Evolutionary conservation across 2,797 vertebrate species (phyloP), one percentile per base, ranked within the genome.

Genomic region (Numenius phaeopus): DNA sequence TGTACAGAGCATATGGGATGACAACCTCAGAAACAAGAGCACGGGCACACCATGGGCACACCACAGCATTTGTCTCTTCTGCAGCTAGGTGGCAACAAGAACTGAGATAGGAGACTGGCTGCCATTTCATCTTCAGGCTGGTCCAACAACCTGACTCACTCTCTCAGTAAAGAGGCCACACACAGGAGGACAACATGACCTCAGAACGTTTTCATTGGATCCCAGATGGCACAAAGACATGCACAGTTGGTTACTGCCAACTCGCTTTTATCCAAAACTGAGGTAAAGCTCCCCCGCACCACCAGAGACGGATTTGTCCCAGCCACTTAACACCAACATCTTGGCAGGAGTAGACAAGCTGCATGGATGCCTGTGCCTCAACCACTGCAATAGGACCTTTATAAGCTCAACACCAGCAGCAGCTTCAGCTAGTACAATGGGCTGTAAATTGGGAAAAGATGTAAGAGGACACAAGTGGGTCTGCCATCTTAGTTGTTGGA

Each of bases 81-180:
- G 39, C 86, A 95, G 59, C 66, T 70, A 73, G 81, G 22, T 49
- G 62, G 55, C 66, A 94, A 96, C 42, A 89, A 58, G 46, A 92
- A 77, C 39, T 2, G 70, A 70, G 17, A 16, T 27, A 66, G 40
- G 12, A 91, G 6, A 57, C 26, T 21, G 40, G 26, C 1, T 39
- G 42, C 14, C 55, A 50, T 47, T 76, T 47, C 73, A 44, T 49
- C 57, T 69, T 62, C 57, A 81, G 39, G 13, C 22, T 73, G 50
- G n/a, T 26, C 47, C 37, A 88, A 44, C 67, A 49, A 15, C 15
- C 34, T 20, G 26, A 71, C 54, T 64, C 34, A 11, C 19, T 32
- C 17, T 54, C 27, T 64, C 6, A 44, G 27, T 9, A 52, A 39
- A 16, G 14, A 32, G 8, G 22, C 22, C 20, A 89, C 49, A 4